phyloP scores from a whole-genome alignment of 2,797 vertebrate genomes.

The Leontocebus nigricollis region DNA sequence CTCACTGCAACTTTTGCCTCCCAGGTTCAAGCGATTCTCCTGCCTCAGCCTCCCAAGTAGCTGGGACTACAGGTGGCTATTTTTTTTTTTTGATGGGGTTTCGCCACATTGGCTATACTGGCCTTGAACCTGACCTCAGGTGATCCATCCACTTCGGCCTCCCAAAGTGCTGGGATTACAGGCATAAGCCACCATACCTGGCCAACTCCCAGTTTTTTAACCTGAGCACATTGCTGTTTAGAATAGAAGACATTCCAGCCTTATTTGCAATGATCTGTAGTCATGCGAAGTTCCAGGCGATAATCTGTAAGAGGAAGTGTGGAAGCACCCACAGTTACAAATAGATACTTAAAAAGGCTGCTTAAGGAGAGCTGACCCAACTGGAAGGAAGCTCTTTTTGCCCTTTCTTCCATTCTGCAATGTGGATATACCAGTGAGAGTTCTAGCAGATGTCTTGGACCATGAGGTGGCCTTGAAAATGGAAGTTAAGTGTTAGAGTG shows the following conservation, averaged over 20 bases:
- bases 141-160: not conserved
- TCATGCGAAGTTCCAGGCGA: slow-evolving; percentile 24
- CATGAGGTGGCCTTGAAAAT: not conserved
- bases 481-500: not conserved
- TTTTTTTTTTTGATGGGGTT: not conserved
- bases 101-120: not conserved
- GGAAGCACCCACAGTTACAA: not conserved
- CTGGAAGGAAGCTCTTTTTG: not conserved
- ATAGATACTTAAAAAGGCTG: not conserved
- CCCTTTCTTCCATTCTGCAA: not conserved
- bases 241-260: not conserved
- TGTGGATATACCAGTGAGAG: not conserved
- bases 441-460: slow-evolving; percentile 13
- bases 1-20: not conserved
- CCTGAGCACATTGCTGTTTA: not conserved
- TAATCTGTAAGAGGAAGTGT: not conserved
- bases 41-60: not conserved
- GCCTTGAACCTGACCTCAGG: not conserved
- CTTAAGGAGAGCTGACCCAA: not conserved
- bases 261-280: not conserved
- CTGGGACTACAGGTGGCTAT: not conserved
- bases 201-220: not conserved
- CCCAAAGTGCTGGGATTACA: not conserved
- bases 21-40: not conserved
- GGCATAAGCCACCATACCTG: not conserved